Conservation (phyloP, 2,113 vertebrate species). For the Ciconia maguari region DNA sequence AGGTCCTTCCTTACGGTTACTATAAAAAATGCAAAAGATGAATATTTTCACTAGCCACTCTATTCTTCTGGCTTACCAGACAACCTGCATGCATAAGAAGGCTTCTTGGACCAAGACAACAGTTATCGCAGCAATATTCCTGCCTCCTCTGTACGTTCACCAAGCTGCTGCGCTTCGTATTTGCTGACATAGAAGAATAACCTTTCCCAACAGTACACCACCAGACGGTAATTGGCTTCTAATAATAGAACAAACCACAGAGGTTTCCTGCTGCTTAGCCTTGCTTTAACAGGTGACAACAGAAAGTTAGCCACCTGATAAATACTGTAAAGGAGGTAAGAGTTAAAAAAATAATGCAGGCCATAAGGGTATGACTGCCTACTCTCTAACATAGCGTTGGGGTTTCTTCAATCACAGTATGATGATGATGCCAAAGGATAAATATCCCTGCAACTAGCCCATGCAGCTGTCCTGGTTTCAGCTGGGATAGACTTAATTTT, state of each 20-base stretch:
- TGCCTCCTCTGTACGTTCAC: background rate
- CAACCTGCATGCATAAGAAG: background rate
- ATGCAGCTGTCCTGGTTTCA: background rate
- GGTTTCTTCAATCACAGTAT: background rate
- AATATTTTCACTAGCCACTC: background rate
- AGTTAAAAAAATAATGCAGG: background rate
- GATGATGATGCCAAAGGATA: background rate
- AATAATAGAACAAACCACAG: conserved; percentile 59
- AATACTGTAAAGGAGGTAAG: background rate
- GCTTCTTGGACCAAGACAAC: background rate
- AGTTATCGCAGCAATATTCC: background rate
- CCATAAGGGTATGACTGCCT: background rate
- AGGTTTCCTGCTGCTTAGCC: conserved; percentile 52
- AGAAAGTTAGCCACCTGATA: conserved; percentile 1
- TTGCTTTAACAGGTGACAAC: conserved; percentile 44
- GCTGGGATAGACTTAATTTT: no score
- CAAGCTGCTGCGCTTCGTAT: conserved; percentile 2
- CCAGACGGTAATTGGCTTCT: conserved; percentile 58
- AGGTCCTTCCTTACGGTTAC: background rate
- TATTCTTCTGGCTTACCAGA: background rate
- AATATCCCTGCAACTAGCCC: background rate
- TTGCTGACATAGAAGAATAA: conserved; percentile 56
- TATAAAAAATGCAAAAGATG: background rate
- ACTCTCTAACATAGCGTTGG: background rate
- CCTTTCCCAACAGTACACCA: background rate